Percentiles rank a stretch among this genome's conserved stretches.
phyloP scores from a whole-genome alignment of 2,797 vertebrate genomes.

The Emydoidea blandingii region DNA sequence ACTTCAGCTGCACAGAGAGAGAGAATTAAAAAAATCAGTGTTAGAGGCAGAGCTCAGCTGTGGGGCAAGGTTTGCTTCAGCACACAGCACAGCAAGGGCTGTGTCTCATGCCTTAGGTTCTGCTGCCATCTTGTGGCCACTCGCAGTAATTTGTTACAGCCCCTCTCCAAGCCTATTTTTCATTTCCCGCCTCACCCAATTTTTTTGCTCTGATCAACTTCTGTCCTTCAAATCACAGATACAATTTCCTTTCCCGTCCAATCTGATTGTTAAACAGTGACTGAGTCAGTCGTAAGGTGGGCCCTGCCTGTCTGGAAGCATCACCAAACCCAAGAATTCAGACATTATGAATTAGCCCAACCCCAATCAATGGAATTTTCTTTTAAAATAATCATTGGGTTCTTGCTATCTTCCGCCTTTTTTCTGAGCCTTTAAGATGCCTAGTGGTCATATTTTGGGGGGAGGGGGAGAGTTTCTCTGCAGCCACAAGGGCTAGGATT shows the following conservation, averaged over 20 bases:
- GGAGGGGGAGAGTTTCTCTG: background rate
- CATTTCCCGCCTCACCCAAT: background rate
- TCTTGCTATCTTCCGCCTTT: background rate
- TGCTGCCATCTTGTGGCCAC: background rate
- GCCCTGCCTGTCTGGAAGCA: background rate
- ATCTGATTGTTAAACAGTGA: background rate
- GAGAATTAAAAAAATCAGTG: background rate
- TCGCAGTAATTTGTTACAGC: background rate
- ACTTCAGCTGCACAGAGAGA: background rate
- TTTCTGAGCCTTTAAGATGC: background rate
- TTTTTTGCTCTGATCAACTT: background rate
- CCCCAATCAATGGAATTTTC: background rate
- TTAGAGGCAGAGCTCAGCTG: background rate
- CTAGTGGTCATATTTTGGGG: background rate
- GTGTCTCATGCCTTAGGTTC: background rate
- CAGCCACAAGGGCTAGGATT: background rate
- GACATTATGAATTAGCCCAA: background rate
- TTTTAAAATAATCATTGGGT: background rate
- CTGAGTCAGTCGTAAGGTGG: background rate
- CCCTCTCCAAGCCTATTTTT: background rate
- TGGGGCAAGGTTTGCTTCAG: background rate
- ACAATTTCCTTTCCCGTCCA: background rate
- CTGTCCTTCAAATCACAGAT: background rate
- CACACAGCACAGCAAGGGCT: background rate
- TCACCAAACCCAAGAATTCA: background rate